A percentile compares a stretch with the other conserved stretches of the same genome.
Conservation (phyloP, 2,113 vertebrate species). For the Antigone vipio region DNA sequence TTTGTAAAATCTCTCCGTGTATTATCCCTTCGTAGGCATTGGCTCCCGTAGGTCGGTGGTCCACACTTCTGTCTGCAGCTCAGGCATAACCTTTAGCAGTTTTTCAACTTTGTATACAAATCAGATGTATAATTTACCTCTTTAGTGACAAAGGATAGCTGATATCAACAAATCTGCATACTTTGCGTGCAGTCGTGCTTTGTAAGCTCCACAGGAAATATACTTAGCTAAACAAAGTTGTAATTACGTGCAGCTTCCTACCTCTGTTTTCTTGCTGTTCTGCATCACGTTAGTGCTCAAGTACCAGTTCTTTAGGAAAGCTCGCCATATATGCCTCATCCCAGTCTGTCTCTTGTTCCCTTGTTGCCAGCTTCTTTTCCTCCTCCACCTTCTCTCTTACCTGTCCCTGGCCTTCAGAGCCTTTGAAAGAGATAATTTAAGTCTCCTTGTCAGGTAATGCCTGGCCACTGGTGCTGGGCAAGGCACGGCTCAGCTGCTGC, state of each 20-base stretch:
- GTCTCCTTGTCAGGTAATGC: not conserved
- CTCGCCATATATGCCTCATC: not conserved
- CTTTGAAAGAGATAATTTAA: not conserved
- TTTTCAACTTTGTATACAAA: not conserved
- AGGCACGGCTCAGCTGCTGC: not conserved
- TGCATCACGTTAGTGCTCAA: not conserved
- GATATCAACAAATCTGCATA: not conserved
- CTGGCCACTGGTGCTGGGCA: not conserved
- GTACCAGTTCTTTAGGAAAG: not conserved
- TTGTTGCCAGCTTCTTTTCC: not conserved
- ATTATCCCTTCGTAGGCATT: fast-evolving
- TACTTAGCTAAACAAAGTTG: not conserved
- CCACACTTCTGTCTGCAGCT: not conserved
- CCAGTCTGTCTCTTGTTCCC: not conserved
- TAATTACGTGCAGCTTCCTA: not conserved
- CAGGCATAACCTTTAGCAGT: not conserved
- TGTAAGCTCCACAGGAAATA: constrained; percentile 24
- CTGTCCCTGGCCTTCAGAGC: not conserved
- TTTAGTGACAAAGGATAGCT: not conserved
- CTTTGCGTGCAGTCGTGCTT: not conserved
- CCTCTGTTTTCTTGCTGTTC: not conserved
- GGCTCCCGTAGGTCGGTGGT: not conserved
- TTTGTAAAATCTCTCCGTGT: not conserved
- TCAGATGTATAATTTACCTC: not conserved
- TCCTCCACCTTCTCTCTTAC: not conserved